A percentile compares a stretch with the other conserved stretches of the same genome.
Conservation (phyloP, 2,113 vertebrate species). For the Caracal caracal region DNA sequence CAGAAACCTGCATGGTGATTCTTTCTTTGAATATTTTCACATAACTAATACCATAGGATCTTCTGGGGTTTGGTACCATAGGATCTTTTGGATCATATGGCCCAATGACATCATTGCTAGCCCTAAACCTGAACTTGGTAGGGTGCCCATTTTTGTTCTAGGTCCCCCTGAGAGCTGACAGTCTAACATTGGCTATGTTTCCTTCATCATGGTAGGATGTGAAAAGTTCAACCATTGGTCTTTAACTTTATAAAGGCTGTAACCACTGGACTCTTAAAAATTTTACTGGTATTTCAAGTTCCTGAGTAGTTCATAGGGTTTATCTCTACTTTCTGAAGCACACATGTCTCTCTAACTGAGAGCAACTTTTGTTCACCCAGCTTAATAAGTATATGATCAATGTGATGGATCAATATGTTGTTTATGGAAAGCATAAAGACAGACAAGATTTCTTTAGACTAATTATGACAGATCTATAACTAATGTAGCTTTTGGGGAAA, state of each 20-base stretch:
- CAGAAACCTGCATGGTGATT: background rate
- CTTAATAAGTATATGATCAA: background rate
- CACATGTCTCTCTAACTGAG: background rate
- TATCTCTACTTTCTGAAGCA: background rate
- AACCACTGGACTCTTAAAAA: background rate
- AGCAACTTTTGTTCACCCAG: background rate
- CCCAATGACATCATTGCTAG: background rate
- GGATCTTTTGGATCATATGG: accelerated
- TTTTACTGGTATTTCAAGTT: background rate
- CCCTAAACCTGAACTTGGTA: background rate
- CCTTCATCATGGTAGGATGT: background rate
- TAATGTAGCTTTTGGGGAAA: background rate
- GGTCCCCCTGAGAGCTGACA: background rate
- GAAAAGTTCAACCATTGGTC: background rate
- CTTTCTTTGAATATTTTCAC: background rate
- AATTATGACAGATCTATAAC: background rate
- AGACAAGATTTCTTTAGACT: background rate
- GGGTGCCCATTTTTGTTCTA: background rate
- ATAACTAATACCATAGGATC: background rate
- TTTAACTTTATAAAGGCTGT: background rate
- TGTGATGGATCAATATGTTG: background rate
- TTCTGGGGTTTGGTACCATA: background rate
- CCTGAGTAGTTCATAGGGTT: background rate
- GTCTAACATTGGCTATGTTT: background rate
- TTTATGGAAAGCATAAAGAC: background rate